phyloP scores from a whole-genome alignment of 1,140 invertebrate genomes.

The Brachionus calyciflorus region DNA sequence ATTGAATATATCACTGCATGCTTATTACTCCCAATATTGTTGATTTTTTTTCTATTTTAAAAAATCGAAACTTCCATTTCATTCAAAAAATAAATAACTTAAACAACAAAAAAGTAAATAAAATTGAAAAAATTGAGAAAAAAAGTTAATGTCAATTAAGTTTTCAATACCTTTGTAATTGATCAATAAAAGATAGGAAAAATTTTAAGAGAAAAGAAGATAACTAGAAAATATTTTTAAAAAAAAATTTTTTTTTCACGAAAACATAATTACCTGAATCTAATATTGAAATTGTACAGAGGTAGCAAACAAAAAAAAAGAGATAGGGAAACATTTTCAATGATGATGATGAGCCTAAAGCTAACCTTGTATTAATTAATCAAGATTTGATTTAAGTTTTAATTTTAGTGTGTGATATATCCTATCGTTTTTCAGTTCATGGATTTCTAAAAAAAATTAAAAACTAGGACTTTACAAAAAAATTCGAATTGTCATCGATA shows the following conservation, averaged over 20 bases:
- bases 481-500: conserved; percentile 19
- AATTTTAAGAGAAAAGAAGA: not conserved
- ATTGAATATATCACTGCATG: conserved; percentile 8
- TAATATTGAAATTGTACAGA: too few species aligned
- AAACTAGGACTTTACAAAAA: conserved; percentile 17
- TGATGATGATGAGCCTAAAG: not conserved
- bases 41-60: conserved; percentile 2
- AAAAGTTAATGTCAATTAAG: conserved; percentile 16
- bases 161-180: conserved; percentile 10
- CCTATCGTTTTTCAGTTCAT: too few species aligned
- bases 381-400: too few species aligned
- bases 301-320: too few species aligned
- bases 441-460: not conserved
- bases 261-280: too few species aligned
- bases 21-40: conserved; percentile 19
- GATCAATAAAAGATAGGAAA: not conserved
- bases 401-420: too few species aligned
- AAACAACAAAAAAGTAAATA: conserved; percentile 16
- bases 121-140: not conserved
- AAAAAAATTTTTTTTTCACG: too few species aligned
- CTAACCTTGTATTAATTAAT: not conserved
- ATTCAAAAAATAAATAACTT: conserved; percentile 18
- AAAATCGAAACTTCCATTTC: conserved; percentile 12
- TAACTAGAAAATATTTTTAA: too few species aligned
- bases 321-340: too few species aligned